Evolutionary conservation across 2,113 vertebrate species (phyloP).

Genomic region (Leptobrachium leishanense): DNA sequence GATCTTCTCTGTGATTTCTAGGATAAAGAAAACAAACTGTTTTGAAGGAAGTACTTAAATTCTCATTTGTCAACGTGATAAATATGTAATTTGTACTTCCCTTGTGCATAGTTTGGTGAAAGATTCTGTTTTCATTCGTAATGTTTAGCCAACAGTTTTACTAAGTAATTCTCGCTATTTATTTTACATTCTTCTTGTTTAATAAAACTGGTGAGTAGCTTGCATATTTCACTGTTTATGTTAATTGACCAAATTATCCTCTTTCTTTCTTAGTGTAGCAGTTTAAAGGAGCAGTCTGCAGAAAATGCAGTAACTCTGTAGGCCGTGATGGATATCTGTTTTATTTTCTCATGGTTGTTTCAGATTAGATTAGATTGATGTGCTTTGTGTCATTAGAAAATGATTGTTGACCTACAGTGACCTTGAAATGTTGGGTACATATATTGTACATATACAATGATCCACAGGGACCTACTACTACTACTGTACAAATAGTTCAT

Average conservation of each 20-base stretch:
- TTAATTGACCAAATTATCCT: background rate
- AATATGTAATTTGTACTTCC: constrained; percentile 36
- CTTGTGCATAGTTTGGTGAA: constrained; percentile 12
- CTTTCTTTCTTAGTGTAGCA: too few species aligned
- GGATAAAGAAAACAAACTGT: constrained; percentile 32
- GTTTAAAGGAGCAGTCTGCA: too few species aligned
- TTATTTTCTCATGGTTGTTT: too few species aligned
- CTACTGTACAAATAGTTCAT: too few species aligned
- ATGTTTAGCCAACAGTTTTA: constrained; percentile 29
- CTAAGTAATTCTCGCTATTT: constrained; percentile 36
- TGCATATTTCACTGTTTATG: background rate
- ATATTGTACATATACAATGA: too few species aligned
- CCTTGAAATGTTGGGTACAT: too few species aligned
- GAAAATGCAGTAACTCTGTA: too few species aligned
- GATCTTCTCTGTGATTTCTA: constrained; percentile 16
- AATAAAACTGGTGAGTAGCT: constrained; percentile 10
- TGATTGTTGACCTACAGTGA: too few species aligned
- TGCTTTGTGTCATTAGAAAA: too few species aligned
- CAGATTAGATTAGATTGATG: too few species aligned
- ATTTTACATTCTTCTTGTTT: constrained; percentile 6
- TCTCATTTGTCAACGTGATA: constrained; percentile 32
- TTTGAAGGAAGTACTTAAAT: constrained; percentile 32
- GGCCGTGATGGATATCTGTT: too few species aligned
- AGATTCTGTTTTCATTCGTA: constrained; percentile 24
- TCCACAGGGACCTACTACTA: too few species aligned